Percentiles rank a stretch among this genome's conserved stretches.
phyloP scores from a whole-genome alignment of 2,113 vertebrate genomes.

The Toxostoma redivivum region DNA sequence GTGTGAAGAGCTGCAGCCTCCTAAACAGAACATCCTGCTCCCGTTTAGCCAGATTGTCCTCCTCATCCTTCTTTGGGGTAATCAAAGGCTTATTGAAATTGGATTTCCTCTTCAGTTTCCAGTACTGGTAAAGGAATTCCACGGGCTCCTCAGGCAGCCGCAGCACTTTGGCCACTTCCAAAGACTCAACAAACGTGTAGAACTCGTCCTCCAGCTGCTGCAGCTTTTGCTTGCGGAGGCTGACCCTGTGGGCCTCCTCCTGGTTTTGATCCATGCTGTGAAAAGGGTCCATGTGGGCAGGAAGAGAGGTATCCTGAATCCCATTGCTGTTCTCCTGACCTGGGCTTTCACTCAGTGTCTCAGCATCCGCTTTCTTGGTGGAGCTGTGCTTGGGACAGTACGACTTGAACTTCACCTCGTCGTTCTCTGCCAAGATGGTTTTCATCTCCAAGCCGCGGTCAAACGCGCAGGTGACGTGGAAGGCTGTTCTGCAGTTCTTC shows the following conservation, averaged over 20 bases:
- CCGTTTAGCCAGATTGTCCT: constrained; percentile 91
- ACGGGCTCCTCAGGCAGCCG: constrained; percentile 79
- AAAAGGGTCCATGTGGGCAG: constrained; percentile 47
- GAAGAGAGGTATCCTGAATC: constrained; percentile 33
- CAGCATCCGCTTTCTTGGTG: constrained; percentile 50
- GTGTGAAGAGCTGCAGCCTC: constrained; percentile 93
- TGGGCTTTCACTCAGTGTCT: constrained; percentile 42
- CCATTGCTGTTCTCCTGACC: constrained; percentile 59
- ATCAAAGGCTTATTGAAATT: constrained; percentile 95
- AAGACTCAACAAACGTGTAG: constrained; percentile 84
- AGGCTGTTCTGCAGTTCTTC: constrained; percentile 93
- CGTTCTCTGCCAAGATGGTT: constrained; percentile 90
- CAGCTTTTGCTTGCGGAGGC: constrained; percentile 89
- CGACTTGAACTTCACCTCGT: constrained; percentile 97
- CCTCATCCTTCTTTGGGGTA: constrained; percentile 94
- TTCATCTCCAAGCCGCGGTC: constrained; percentile 90
- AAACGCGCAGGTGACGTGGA: constrained; percentile 95
- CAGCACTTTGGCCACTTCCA: constrained; percentile 81
- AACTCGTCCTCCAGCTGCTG: constrained; percentile 95
- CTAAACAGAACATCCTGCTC: constrained; percentile 94
- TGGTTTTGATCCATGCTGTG: constrained; percentile 73
- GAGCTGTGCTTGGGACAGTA: constrained; percentile 93
- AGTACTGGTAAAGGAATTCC: constrained; percentile 95
- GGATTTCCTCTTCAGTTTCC: constrained; percentile 94
- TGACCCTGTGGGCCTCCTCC: constrained; percentile 83